Percentiles rank a stretch among this genome's conserved stretches.
Conservation (phyloP, 1,140 invertebrate genomes). For the Solen grandis region DNA sequence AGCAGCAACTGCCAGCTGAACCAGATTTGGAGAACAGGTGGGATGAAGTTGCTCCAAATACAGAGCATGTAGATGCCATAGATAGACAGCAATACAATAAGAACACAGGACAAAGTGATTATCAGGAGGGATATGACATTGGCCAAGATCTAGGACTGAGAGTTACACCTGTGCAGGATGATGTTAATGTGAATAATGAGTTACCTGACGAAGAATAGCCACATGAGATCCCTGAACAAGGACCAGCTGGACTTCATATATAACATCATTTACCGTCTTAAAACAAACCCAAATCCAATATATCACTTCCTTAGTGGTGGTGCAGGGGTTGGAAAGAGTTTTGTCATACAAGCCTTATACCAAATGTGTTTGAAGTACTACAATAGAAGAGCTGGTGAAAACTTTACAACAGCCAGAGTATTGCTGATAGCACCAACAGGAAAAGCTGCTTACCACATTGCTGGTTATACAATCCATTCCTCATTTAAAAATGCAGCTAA, state of each 20-base stretch:
- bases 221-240: neutral
- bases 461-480: neutral
- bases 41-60: no score
- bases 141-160: no score
- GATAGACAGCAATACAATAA: no score
- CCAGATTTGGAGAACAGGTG: no score
- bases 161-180: no score
- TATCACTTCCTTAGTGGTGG: constrained; percentile 37
- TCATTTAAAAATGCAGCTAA: constrained; percentile 34
- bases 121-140: no score
- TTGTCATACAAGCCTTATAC: constrained; percentile 34
- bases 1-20: no score
- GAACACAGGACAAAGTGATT: no score
- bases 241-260: constrained; percentile 3
- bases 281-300: constrained; percentile 2
- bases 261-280: neutral
- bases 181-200: no score
- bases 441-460: constrained; percentile 31
- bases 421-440: constrained; percentile 44
- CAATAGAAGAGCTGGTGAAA: constrained; percentile 26
- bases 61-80: no score
- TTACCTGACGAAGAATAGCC: no score
- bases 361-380: constrained; percentile 45
- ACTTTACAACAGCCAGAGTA: constrained; percentile 23
- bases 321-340: constrained; percentile 50